Evolutionary conservation across 1,140 invertebrate genomes (phyloP), one percentile per base, ranked within the genome.

Genomic region (Pteromalus puparum): DNA sequence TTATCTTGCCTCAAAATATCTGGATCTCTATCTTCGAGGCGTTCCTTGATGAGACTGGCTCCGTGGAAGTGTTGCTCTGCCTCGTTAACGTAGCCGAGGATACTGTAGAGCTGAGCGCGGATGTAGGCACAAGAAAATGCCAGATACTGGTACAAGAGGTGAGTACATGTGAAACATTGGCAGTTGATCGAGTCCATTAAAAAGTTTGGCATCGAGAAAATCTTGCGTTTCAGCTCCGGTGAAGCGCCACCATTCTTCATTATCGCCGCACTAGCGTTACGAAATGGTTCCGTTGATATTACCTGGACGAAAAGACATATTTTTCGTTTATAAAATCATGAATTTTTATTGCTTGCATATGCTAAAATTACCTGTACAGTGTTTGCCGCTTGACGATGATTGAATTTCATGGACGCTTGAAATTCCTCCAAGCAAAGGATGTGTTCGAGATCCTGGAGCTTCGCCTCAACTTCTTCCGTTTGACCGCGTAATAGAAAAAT

Each of bases 11-110:
- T 84, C 12, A 34, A 30, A 18, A 86, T 9, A 0, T 9, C 48
- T 9, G 82, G 30, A 12, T 90, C 85, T 28, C 82, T 87, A 26
- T 86, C 67, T 0, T 88, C 85, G 15, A 91, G 65, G 48, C 78
- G 85, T 12, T 76, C 83, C 21, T 88, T 88, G 30, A 93, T 90
- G 7, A 88, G 82, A 10, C 89, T 88, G 5, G 91, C 92, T 1
- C 92, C 91, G 12, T 88, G 70, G 67, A 91, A 93, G 48, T 92
- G 89, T 53, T 92, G 85, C 3, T 91, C 42, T 0, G 92, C 90
- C 12, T 87, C 70, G 2, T 70, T 6, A 1, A 6, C 34, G 30
- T 90, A 83, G 28, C 89, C 82, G 42, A 90, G 89, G 4, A 91
- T 70, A 12, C 89, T 84, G 38, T 90, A 92, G 0, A 91, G 81